Percentiles rank a stretch among this genome's conserved stretches.
phyloP scores from a whole-genome alignment of 2,888 invertebrate species.

The Macrosoma leucophasiata region DNA sequence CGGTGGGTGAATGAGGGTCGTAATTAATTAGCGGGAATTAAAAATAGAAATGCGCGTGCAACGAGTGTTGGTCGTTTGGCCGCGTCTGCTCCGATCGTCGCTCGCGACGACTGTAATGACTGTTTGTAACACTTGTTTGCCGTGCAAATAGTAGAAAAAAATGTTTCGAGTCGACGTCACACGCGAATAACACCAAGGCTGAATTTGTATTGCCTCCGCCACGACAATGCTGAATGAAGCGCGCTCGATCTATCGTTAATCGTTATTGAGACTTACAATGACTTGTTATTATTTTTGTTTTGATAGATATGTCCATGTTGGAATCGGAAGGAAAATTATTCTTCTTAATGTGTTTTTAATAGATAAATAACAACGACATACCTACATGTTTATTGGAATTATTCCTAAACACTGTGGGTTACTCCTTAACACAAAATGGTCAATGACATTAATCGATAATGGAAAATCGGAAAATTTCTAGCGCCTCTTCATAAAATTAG shows the following conservation, averaged over 20 bases:
- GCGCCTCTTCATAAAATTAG: no score
- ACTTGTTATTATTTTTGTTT: slow-evolving; percentile 1
- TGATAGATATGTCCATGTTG: no score
- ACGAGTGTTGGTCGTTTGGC: slow-evolving; percentile 38
- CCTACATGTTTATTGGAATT: no score
- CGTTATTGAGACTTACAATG: no score
- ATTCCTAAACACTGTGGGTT: no score
- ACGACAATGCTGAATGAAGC: slow-evolving; percentile 18
- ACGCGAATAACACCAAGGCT: slow-evolving; percentile 62
- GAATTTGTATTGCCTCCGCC: slow-evolving; percentile 39
- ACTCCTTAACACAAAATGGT: no score
- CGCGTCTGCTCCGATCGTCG: slow-evolving; percentile 45
- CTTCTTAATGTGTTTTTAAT: no score
- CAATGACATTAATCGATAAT: no score
- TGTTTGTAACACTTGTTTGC: slow-evolving; percentile 51
- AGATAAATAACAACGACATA: no score
- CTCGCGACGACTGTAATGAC: slow-evolving; percentile 36
- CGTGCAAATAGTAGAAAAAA: slow-evolving; percentile 65
- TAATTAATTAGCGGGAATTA: slow-evolving; percentile 15
- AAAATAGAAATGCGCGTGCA: slow-evolving; percentile 13
- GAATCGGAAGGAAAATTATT: no score
- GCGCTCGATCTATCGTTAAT: slow-evolving; percentile 11
- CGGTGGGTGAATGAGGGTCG: slow-evolving; percentile 27
- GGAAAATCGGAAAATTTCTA: no score
- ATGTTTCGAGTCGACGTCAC: slow-evolving; percentile 61